A percentile compares a stretch with the other conserved stretches of the same genome.
These are phyloP conservation scores for Corythucha ciliata DNA, from an alignment of 2,888 invertebrate species.

Conservation along the genomic window DNA sequence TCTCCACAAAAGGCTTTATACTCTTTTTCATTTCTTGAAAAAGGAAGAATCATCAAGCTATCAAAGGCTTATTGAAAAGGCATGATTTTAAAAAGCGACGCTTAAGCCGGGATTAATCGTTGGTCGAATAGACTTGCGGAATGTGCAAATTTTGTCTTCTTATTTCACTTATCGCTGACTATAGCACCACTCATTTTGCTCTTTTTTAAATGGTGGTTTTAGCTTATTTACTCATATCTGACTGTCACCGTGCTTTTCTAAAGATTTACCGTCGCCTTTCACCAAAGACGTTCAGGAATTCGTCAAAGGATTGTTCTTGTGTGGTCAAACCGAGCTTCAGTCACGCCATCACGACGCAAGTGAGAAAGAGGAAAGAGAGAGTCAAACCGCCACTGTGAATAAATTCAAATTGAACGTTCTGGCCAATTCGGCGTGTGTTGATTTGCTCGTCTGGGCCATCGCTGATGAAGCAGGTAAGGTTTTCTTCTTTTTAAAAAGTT, in stretches of 20 bases:
- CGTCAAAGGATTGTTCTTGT: constrained; percentile 77
- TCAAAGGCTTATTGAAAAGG: too few species aligned
- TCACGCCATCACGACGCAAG: constrained; percentile 76
- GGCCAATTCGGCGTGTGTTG: constrained; percentile 95
- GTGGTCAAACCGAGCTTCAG: constrained; percentile 87
- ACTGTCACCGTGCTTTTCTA: constrained; percentile 23
- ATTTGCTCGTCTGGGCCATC: constrained; percentile 95
- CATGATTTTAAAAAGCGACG: too few species aligned
- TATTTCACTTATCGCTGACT: not conserved
- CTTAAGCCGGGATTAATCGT: too few species aligned
- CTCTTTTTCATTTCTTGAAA: too few species aligned
- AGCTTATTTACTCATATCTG: not conserved
- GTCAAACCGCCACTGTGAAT: constrained; percentile 70
- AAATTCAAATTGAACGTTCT: constrained; percentile 91
- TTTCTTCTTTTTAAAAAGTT: constrained; percentile 8
- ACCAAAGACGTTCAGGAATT: constrained; percentile 88
- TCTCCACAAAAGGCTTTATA: too few species aligned
- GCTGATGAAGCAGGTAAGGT: constrained; percentile 84
- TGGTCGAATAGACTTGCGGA: not conserved
- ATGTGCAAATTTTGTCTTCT: not conserved
- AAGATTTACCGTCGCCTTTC: constrained; percentile 78
- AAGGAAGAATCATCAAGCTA: too few species aligned
- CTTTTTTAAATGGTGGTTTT: too few species aligned
- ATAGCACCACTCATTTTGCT: not conserved
- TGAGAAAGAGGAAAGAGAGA: constrained; percentile 71